Evolutionary conservation across 2,888 invertebrate genomes (phyloP).

Genomic region (Tetanocera ferruginea): DNA sequence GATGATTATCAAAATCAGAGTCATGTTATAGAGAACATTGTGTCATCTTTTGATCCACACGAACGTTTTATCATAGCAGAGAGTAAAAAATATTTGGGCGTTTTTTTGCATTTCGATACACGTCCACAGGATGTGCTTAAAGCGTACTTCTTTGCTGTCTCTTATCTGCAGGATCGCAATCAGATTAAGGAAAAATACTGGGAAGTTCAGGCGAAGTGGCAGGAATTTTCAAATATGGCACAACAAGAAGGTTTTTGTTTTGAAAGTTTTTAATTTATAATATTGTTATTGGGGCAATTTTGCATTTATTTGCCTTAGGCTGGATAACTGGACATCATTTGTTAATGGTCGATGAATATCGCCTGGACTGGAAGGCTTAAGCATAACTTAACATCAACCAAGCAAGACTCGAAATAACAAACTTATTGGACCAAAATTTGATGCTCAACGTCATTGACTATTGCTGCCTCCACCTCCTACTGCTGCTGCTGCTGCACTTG

Average conservation of each 20-base stretch:
- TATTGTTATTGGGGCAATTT: neutral
- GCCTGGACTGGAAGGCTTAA: conserved; percentile 70
- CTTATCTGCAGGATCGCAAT: conserved; percentile 69
- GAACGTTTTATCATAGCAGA: conserved; percentile 69
- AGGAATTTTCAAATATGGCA: conserved; percentile 66
- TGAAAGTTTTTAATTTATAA: neutral
- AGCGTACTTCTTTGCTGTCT: conserved; percentile 70
- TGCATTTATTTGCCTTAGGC: conserved; percentile 67
- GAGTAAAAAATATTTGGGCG: conserved; percentile 65
- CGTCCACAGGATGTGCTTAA: conserved; percentile 68
- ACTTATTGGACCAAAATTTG: conserved; percentile 24
- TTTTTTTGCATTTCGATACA: conserved; percentile 70
- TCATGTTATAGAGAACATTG: conserved; percentile 66
- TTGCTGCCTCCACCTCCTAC: neutral
- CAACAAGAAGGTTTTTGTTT: conserved; percentile 68
- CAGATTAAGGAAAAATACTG: conserved; percentile 70
- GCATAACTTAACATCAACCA: neutral
- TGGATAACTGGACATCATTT: conserved; percentile 75
- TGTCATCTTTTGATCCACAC: conserved; percentile 69
- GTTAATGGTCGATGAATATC: conserved; percentile 75
- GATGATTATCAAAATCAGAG: conserved; percentile 66
- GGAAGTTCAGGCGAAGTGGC: conserved; percentile 72
- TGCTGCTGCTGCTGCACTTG: neutral
- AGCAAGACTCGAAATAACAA: neutral
- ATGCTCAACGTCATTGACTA: conserved; percentile 5